These are phyloP conservation scores for Axinella damicornis DNA, from an alignment of 37 sponge, comb jelly and placozoan species.

Conservation along the genomic window DNA sequence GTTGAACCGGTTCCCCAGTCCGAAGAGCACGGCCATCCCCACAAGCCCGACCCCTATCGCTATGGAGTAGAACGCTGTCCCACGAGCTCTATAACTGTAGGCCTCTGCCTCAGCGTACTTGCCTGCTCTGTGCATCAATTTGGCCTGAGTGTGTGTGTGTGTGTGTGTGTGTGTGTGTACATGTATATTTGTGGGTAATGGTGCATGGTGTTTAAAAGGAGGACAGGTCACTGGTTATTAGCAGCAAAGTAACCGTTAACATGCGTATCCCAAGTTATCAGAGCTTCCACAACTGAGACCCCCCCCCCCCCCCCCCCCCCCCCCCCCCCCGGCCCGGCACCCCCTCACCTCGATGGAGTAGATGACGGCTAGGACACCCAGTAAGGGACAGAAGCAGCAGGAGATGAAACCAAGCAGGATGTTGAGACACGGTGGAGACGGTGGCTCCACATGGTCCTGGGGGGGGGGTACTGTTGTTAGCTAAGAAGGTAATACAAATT, in stretches of 20 bases:
- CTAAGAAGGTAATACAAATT: too few species aligned
- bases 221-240: too few species aligned
- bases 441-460: neutral
- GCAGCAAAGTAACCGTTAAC: too few species aligned
- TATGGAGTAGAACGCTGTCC: constrained; percentile 39
- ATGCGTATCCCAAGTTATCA: too few species aligned
- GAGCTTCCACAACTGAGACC: too few species aligned
- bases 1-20: constrained; percentile 21
- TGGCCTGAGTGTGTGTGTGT: constrained; percentile 44
- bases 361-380: constrained; percentile 35
- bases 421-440: constrained; percentile 25
- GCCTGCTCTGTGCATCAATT: neutral
- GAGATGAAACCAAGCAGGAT: constrained; percentile 28
- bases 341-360: constrained; percentile 45
- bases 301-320: too few species aligned
- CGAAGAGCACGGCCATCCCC: constrained; percentile 15
- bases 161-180: too few species aligned
- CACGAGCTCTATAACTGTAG: constrained; percentile 22
- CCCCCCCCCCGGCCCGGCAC: too few species aligned
- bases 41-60: constrained; percentile 42
- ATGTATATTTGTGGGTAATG: too few species aligned
- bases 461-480: too few species aligned
- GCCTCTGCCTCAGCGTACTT: constrained; percentile 41
- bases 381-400: constrained; percentile 25
- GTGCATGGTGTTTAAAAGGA: too few species aligned